These are phyloP conservation scores for Asteroscopus sphinx DNA, from an alignment of 2,888 invertebrate genomes.

Conservation along the genomic window DNA sequence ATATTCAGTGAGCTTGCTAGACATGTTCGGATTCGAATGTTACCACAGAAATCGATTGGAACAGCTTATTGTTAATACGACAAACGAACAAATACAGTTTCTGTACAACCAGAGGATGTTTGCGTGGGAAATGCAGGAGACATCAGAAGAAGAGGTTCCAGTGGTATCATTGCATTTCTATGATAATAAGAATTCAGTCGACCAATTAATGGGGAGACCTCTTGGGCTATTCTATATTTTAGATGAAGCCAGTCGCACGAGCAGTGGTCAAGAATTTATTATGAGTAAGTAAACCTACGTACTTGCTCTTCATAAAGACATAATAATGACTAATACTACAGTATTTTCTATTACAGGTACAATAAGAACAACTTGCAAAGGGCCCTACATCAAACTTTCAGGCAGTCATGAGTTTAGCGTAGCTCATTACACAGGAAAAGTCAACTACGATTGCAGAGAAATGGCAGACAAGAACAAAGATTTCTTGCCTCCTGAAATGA, in stretches of 20 bases:
- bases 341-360: conserved; percentile 83
- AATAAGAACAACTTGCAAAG: conserved; percentile 86
- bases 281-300: conserved; percentile 89
- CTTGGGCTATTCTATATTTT: conserved; percentile 95
- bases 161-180: conserved; percentile 93
- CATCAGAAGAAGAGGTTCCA: conserved; percentile 94
- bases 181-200: conserved; percentile 96
- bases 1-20: conserved; percentile 94
- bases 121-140: conserved; percentile 96
- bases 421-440: conserved; percentile 97
- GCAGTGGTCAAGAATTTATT: conserved; percentile 92
- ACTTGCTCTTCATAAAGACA: not conserved
- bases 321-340: not conserved
- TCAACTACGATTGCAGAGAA: conserved; percentile 95
- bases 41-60: conserved; percentile 95
- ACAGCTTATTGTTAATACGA: conserved; percentile 96
- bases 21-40: conserved; percentile 98
- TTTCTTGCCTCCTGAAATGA: conserved; percentile 96
- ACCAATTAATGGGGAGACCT: conserved; percentile 95
- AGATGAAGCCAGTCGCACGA: conserved; percentile 95
- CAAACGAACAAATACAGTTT: conserved; percentile 98
- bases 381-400: conserved; percentile 88
- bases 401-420: conserved; percentile 94
- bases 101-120: conserved; percentile 97
- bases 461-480: conserved; percentile 97